Evolutionary conservation across 2,888 invertebrate species (phyloP).

Genomic region (Tridacna gigas): DNA sequence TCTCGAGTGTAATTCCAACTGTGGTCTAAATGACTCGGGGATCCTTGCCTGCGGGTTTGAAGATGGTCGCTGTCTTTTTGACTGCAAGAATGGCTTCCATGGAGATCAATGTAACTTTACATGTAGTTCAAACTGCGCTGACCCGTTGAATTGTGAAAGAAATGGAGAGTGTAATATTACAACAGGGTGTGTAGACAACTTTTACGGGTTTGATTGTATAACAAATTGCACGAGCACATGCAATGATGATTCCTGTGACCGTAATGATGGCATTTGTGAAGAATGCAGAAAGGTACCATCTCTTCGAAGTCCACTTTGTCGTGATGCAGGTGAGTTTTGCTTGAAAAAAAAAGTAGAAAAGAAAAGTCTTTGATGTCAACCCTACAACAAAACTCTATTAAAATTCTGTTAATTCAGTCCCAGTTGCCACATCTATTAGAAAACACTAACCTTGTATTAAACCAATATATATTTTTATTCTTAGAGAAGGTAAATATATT

Average conservation of each 20-base stretch:
- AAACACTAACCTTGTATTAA: too few relatives aligned
- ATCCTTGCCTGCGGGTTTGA: slow-evolving; percentile 32
- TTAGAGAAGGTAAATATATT: too few relatives aligned
- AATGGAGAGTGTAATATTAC: slow-evolving; percentile 31
- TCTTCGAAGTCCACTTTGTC: slow-evolving; percentile 38
- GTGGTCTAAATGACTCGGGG: slow-evolving; percentile 9
- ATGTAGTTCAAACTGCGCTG: slow-evolving; percentile 10
- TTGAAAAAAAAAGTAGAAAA: too few relatives aligned
- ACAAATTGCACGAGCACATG: slow-evolving; percentile 40
- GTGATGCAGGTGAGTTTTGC: slow-evolving; percentile 48
- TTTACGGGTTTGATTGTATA: slow-evolving; percentile 27
- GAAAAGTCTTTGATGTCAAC: too few relatives aligned
- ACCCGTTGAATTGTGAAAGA: slow-evolving; percentile 29
- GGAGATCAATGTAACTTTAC: slow-evolving; percentile 31
- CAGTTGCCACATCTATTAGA: too few relatives aligned
- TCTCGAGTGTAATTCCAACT: slow-evolving; percentile 37
- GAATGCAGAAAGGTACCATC: slow-evolving; percentile 43
- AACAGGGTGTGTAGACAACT: slow-evolving; percentile 42
- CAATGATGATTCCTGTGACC: slow-evolving; percentile 47
- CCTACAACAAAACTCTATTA: too few relatives aligned
- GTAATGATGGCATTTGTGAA: slow-evolving; percentile 39
- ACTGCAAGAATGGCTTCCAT: slow-evolving; percentile 42
- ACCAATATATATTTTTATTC: too few relatives aligned
- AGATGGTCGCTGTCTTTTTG: slow-evolving; percentile 44
- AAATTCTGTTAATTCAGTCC: too few relatives aligned